Base-by-base conservation (phyloP, 2,113 vertebrate species). In the Salvelinus namaycush region DNA sequence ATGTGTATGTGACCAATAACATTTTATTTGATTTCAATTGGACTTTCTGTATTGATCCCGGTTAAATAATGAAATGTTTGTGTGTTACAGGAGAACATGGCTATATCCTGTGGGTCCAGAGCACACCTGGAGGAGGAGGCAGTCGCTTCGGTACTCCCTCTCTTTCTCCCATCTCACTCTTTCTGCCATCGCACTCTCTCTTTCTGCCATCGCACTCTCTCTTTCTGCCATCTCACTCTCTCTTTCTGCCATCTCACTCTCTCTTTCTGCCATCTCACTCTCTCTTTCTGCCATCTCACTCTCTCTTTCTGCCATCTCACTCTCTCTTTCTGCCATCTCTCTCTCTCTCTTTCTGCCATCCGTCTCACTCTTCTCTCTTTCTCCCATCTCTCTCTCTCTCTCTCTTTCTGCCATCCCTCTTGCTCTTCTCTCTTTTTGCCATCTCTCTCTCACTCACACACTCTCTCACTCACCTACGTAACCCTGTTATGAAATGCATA, bases 31-130 rank as follows among this genome's bases (percentile, higher is more conserved):
- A 11, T 3, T 44, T 44, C 9, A 44, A 11, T 44, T 2, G 39
- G 39, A 44, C 39, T 44, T 44, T 74, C 6, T 13, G 18, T 34
- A 12, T 34, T 57, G 9, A 2, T 44, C 39, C 39, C 8, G 0
- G 39, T 44, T 44, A 44, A 44, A 44, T 44, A 44, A 44, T 2
- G 8, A 44, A 44, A 44, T 48, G 73, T 65, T 7, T 79, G 8
- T 82, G n/a, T 49, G 4, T 89, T 72, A 29, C 85, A 99, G 97
- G 93, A 94, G 31, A 93, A 95, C 79, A 95, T 98, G 96, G 97
- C 94, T 7, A 98, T 99, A 76, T 92, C 96, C n/a, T 98, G 97
- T 87, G 97, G 98, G n/a, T 99, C 97, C 84, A 93, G 97, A 91
- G 97, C 97, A 89, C 97, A 99, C 83, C 83, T 99, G 84, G 96